Percentiles rank a stretch among this genome's conserved stretches.
These are phyloP conservation scores for Todiramphus chloris DNA, from an alignment of 2,113 vertebrate genomes.

Conservation along the genomic window DNA sequence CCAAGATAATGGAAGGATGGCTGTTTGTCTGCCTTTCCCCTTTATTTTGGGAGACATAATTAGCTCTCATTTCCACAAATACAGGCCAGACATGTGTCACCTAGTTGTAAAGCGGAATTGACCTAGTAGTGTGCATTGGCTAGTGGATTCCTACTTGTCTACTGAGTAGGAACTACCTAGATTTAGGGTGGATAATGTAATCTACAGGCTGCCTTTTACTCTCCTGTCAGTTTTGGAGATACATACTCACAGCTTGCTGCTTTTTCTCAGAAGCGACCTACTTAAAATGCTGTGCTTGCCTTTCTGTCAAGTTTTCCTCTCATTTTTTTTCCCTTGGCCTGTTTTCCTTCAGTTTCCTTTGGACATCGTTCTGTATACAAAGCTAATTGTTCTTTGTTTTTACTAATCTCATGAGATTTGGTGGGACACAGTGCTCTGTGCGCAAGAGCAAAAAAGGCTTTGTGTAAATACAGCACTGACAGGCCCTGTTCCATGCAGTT, in stretches of 20 bases:
- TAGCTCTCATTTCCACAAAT: not conserved
- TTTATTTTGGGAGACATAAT: constrained; percentile 49
- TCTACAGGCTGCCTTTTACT: not conserved
- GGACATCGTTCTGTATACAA: not conserved
- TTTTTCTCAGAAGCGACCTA: not conserved
- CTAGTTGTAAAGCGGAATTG: not conserved
- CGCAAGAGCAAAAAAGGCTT: not conserved
- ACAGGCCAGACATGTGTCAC: not conserved
- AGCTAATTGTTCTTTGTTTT: not conserved
- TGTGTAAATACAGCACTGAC: not conserved
- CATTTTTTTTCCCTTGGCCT: not conserved
- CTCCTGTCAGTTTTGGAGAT: not conserved
- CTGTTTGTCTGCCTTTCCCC: not conserved
- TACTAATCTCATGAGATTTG: not conserved
- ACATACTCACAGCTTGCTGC: not conserved
- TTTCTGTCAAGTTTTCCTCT: not conserved
- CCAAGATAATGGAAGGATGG: not conserved
- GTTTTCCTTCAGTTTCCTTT: not conserved
- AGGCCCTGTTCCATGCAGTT: not conserved
- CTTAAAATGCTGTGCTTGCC: not conserved
- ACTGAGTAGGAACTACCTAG: not conserved
- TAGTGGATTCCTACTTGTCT: not conserved
- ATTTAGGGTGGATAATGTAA: not conserved
- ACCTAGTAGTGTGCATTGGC: not conserved
- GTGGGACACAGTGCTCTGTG: not conserved